Conservation (phyloP, 2,113 vertebrate species). For the Syngnathus typhle region DNA sequence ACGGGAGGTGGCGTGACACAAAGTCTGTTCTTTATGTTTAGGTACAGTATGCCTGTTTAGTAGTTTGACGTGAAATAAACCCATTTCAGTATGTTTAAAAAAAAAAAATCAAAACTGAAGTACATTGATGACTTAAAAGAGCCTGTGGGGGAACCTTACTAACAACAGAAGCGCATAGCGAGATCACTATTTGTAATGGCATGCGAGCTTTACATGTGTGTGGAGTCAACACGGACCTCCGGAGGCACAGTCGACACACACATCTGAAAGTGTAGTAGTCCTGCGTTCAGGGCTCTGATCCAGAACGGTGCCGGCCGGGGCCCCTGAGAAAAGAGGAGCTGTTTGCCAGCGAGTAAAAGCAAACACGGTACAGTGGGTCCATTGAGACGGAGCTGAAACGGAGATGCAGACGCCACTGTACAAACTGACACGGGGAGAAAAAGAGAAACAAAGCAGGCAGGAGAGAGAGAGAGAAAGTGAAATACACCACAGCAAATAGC, state of each 20-base stretch:
- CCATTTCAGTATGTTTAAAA: background rate
- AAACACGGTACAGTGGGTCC: constrained; percentile 56
- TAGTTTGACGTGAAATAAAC: background rate
- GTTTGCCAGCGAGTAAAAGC: constrained; percentile 53
- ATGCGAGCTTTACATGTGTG: constrained; percentile 1
- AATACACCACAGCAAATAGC: constrained; percentile 28
- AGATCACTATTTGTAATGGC: constrained; percentile 5
- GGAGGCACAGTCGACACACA: constrained; percentile 8
- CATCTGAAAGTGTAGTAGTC: constrained; percentile 49
- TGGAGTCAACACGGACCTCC: background rate
- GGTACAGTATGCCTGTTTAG: too few relatives aligned
- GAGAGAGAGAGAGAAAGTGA: background rate
- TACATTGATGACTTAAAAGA: background rate
- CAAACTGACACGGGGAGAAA: constrained; percentile 50
- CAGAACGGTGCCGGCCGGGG: constrained; percentile 16
- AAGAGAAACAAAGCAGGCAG: constrained; percentile 25
- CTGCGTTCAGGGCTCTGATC: constrained; percentile 16
- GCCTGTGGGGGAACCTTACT: background rate
- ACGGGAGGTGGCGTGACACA: too few relatives aligned
- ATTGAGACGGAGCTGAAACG: constrained; percentile 50
- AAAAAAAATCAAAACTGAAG: background rate
- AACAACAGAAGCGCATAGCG: background rate
- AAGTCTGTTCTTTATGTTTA: too few relatives aligned
- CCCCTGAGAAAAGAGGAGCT: constrained; percentile 42
- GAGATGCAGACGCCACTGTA: constrained; percentile 44